Evolutionary conservation across 2,113 vertebrate species (phyloP).

Genomic region (Stictonetta naevosa): DNA sequence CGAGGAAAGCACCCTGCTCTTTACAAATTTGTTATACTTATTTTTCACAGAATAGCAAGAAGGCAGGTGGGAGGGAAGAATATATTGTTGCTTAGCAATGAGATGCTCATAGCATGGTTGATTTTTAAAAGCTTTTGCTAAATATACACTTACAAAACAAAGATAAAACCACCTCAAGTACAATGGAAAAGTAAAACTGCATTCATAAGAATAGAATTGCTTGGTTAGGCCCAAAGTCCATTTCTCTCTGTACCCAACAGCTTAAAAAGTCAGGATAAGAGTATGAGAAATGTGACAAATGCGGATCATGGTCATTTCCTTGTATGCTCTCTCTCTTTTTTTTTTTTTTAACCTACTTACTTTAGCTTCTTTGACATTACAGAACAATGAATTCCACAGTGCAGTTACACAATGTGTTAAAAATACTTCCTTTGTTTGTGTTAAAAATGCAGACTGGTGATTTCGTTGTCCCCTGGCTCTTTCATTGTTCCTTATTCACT

Average conservation of each 20-base stretch:
- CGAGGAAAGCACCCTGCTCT: background rate
- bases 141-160: background rate
- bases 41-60: slow-evolving; percentile 30
- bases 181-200: background rate
- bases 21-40: slow-evolving; percentile 2
- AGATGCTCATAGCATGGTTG: slow-evolving; percentile 16
- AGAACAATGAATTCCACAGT: background rate
- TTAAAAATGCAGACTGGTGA: background rate
- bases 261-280: background rate
- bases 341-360: background rate
- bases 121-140: slow-evolving; percentile 51
- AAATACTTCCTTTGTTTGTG: background rate
- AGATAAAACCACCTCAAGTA: background rate
- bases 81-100: slow-evolving; percentile 63
- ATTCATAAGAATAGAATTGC: background rate
- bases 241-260: background rate
- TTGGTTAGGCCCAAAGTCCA: background rate
- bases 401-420: background rate
- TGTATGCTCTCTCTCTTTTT: background rate
- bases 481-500: background rate
- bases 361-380: background rate
- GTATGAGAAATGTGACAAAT: background rate
- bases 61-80: slow-evolving; percentile 32
- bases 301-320: background rate
- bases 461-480: background rate